phyloP scores from a whole-genome alignment of 2,888 invertebrate genomes.

The Leucoptera coffeella region DNA sequence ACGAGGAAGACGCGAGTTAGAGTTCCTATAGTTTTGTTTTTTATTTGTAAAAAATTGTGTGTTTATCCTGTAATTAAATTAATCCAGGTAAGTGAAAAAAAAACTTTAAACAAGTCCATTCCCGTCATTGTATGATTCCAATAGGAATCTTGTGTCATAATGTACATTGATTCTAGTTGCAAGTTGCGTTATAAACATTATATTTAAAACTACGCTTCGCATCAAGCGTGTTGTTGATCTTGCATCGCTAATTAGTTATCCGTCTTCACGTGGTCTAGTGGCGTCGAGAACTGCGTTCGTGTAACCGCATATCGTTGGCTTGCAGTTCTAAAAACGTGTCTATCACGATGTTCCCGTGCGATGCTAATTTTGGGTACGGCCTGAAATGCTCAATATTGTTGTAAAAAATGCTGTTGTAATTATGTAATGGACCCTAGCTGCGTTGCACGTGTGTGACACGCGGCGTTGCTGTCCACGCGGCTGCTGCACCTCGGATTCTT shows the following conservation, averaged over 20 bases:
- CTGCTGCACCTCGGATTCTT: constrained; percentile 16
- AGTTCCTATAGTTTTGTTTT: constrained; percentile 41
- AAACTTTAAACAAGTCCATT: constrained; percentile 5
- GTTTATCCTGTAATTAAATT: constrained; percentile 10
- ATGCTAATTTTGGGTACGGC: constrained; percentile 49
- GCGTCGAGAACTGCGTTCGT: no score
- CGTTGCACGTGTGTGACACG: constrained; percentile 28
- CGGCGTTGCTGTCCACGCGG: constrained; percentile 42
- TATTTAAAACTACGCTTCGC: no score
- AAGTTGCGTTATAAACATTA: no score
- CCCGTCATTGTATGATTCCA: no score
- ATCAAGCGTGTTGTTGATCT: no score
- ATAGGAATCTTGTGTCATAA: no score
- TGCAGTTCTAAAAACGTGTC: constrained; percentile 46
- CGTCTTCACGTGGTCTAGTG: no score
- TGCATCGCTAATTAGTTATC: no score
- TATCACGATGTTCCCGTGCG: no score
- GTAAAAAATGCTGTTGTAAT: no score
- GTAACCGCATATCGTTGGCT: constrained; percentile 49
- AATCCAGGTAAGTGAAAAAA: constrained; percentile 2
- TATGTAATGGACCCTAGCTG: constrained; percentile 41
- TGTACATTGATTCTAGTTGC: no score
- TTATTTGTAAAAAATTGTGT: constrained; percentile 33
- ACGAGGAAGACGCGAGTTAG: constrained; percentile 42
- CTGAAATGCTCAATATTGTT: no score